Percentiles rank a stretch among this genome's conserved stretches.
Evolutionary conservation across 2,113 vertebrate species (phyloP).

Genomic region (Tachysurus fulvidraco): DNA sequence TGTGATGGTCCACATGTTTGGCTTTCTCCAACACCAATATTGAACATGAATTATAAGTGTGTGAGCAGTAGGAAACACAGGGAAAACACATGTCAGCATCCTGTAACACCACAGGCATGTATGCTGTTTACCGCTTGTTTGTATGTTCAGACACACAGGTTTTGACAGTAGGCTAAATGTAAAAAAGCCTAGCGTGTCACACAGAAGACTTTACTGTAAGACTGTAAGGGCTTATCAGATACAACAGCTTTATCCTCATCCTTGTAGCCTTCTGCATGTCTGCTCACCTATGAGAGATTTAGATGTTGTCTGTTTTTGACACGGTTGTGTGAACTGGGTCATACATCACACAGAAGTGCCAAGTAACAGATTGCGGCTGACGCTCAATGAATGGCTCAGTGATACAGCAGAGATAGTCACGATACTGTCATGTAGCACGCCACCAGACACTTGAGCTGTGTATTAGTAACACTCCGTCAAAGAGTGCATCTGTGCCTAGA

Average conservation of each 20-base stretch:
- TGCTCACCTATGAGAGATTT: constrained; percentile 37
- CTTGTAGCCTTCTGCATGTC: constrained; percentile 13
- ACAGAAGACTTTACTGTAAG: constrained; percentile 27
- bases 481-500: constrained; percentile 15
- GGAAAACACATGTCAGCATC: constrained; percentile 1
- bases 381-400: constrained; percentile 23
- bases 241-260: constrained; percentile 12
- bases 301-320: constrained; percentile 47
- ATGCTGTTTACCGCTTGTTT: constrained; percentile 71
- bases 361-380: constrained; percentile 23
- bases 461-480: constrained; percentile 29
- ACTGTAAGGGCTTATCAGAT: constrained; percentile 28
- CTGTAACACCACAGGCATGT: constrained; percentile 64
- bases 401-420: constrained; percentile 13
- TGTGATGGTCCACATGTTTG: constrained; percentile 40
- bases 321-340: constrained; percentile 16
- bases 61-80: constrained; percentile 47
- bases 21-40: constrained; percentile 60
- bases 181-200: constrained; percentile 72
- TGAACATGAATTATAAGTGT: constrained; percentile 73
- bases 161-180: constrained; percentile 73
- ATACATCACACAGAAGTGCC: constrained; percentile 33
- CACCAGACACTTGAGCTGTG: constrained; percentile 5
- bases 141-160: constrained; percentile 74
- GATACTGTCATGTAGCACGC: constrained; percentile 1